Evolutionary conservation across 2,888 invertebrate genomes (phyloP), one percentile per base, ranked within the genome.

Genomic region (Dorcus hopei): DNA sequence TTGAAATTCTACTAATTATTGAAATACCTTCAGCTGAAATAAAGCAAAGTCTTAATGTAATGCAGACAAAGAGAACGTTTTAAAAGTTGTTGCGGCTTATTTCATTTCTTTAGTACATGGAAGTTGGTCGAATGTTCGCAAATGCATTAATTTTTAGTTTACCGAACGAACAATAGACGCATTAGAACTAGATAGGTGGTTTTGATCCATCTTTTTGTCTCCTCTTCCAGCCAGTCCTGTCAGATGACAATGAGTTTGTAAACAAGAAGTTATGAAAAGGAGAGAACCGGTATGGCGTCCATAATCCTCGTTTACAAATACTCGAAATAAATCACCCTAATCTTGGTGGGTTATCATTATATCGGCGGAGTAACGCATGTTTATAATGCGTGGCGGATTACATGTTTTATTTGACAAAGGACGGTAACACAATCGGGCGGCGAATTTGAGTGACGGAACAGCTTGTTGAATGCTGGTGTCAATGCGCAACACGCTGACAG

Each of bases 311-410:
- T 74, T 74, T 74, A 74, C 74, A 74, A 75, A 74, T 75, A 74
- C 74, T 74, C 71, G 68, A 74, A 72, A 74, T 75, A 75, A 75
- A 75, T 75, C 74, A 73, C 72, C 71, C 71, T 74, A 74, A 75
- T 74, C 74, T 72, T 61, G 67, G 64, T 61, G 63, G 68, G 70
- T 70, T 69, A 71, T 72, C 72, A 71, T 72, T 72, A 71, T 66
- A 64, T 33, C 26, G 26, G 6, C 26, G 26, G 26, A 33, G 26
- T 33, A 33, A 33, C 26, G 26, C 26, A 33, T 33, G 73, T 74
- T 74, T 74, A 73, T 74, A 76, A 73, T 74, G 71, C 73, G 70
- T 71, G 68, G 69, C 68, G 75, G 75, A 76, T 76, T 76, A 75
- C 75, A 74, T 70, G 72, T 75, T 73, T 74, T 72, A 73, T 72